Percentiles rank a stretch among this genome's conserved stretches.
These are phyloP conservation scores for Drosophila parvula DNA, from an alignment of 1,140 invertebrate species.

Conservation along the genomic window DNA sequence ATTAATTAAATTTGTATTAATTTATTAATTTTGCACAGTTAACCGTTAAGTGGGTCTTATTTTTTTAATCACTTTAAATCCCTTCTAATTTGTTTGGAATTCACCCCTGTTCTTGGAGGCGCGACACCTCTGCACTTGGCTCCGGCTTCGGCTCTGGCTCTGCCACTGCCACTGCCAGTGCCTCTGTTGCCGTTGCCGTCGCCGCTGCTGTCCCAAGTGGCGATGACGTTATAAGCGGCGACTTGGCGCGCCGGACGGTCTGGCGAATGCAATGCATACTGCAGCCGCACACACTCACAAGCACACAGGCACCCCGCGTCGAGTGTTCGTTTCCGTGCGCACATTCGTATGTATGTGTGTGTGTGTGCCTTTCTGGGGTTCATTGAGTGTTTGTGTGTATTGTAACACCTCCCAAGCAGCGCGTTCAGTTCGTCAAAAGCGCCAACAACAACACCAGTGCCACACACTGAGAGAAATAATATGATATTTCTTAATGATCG, in stretches of 20 bases:
- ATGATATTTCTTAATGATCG: background rate
- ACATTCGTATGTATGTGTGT: slow-evolving; percentile 24
- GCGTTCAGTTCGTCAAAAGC: slow-evolving; percentile 64
- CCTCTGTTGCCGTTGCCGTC: too few relatives aligned
- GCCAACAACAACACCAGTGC: slow-evolving; percentile 60
- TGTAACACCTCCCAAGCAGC: slow-evolving; percentile 74
- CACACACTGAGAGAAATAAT: slow-evolving; percentile 10
- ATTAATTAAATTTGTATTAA: too few relatives aligned
- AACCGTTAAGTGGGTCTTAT: too few relatives aligned
- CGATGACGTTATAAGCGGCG: slow-evolving; percentile 64
- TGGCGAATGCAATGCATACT: slow-evolving; percentile 60
- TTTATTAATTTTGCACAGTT: too few relatives aligned
- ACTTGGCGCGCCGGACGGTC: slow-evolving; percentile 66
- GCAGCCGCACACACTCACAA: slow-evolving; percentile 20
- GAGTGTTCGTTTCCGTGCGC: slow-evolving; percentile 21
- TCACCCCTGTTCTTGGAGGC: background rate
- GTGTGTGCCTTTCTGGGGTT: slow-evolving; percentile 42
- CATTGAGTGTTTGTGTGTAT: slow-evolving; percentile 57
- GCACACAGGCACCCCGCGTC: slow-evolving; percentile 26
- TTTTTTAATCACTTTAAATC: background rate
- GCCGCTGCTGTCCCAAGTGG: slow-evolving; percentile 23
- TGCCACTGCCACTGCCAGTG: background rate
- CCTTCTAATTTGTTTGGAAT: too few relatives aligned
- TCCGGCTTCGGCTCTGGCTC: too few relatives aligned
- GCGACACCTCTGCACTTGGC: slow-evolving; percentile 3